Evolutionary conservation across 2,888 invertebrate genomes (phyloP), one percentile per base, ranked within the genome.

Genomic region (Ennomos erosarius): DNA sequence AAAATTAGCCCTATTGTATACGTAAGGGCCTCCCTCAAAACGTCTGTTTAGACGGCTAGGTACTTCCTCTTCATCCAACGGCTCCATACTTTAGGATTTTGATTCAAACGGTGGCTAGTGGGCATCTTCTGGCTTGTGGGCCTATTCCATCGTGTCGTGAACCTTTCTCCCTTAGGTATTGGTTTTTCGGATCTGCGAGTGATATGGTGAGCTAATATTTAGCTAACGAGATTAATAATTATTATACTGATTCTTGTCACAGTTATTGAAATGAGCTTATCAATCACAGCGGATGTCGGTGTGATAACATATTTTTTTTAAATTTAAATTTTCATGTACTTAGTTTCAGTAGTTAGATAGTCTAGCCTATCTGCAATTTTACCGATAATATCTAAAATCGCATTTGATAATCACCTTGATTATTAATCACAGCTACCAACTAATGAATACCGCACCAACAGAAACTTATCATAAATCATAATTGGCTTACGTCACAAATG

Each of bases 401-500:
- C 54, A 74, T 73, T 61, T 62, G 79, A 79, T 79, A 75, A 51
- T 59, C 50, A 60, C 52, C 55, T 40, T 65, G 76, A 78, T 77
- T 72, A 67, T 35, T 56, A 71, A 76, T 75, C 74, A 63, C 63
- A 47, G 70, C 71, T 71, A 71, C 71, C 73, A 65, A 69, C 63
- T 71, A 69, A 73, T 66, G 60, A 69, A 64, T 49, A 63, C 55
- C 45, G 60, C 70, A 70, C 66, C 69, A 69, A 62, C 65, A 65
- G 56, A 69, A 64, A 67, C 49, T 74, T 79, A 82, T 84, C 82
- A 56, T 55, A 54, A 67, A 79, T 82, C 74, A 65, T 81, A 79
- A 84, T 84, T 76, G 71, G 63, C 68, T 68, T 73, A 71, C 84
- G 84, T 85, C 84, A 85, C 51, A 50, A 74, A 69, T 69, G 70